Conservation (phyloP, 2,113 vertebrate genomes). For the Paedocypris sp. region DNA sequence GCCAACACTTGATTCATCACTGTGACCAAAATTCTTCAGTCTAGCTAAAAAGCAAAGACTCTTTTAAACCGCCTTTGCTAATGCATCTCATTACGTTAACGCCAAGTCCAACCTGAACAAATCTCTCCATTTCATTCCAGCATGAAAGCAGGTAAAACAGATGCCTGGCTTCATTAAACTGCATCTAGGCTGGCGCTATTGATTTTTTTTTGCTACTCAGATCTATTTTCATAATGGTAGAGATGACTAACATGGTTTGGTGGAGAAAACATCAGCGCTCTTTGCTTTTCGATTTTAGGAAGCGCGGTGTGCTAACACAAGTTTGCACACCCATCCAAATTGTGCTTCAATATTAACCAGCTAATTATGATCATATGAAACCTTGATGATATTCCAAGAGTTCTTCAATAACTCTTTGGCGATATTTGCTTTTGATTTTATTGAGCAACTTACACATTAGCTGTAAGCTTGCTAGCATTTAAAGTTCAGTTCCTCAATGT, state of each 20-base stretch:
- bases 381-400: too few species aligned
- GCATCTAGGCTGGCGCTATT: background rate
- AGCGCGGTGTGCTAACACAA: too few species aligned
- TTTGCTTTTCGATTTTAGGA: background rate
- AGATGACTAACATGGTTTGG: background rate
- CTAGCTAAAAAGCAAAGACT: background rate
- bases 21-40: background rate
- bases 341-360: too few species aligned
- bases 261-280: background rate
- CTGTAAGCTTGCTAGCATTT: too few species aligned
- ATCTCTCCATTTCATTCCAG: background rate
- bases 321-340: too few species aligned
- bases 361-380: too few species aligned
- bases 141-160: background rate
- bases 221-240: background rate
- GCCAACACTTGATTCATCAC: background rate
- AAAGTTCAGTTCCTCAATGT: too few species aligned
- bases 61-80: background rate
- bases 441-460: too few species aligned
- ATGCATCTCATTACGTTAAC: background rate
- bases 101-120: background rate
- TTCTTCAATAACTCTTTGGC: too few species aligned
- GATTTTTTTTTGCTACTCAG: constrained; percentile 11
- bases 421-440: too few species aligned
- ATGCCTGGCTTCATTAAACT: background rate